A percentile compares a stretch with the other conserved stretches of the same genome.
Evolutionary conservation across 2,888 invertebrate genomes (phyloP).

Genomic region (Synergus umbraculus): DNA sequence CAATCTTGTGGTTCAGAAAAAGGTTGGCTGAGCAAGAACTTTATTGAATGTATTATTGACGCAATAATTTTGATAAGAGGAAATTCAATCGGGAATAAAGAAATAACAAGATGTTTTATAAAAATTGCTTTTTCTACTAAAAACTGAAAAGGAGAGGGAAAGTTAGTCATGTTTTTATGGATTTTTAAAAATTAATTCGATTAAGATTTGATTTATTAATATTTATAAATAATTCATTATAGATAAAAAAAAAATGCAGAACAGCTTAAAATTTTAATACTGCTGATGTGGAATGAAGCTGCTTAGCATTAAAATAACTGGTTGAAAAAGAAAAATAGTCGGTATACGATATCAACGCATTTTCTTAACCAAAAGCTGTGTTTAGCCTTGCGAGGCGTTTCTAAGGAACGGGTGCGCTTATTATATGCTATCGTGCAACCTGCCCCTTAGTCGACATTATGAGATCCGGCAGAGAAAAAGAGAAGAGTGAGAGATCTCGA

Average conservation of each 20-base stretch:
- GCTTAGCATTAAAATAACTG: constrained; percentile 31
- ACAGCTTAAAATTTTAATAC: neutral
- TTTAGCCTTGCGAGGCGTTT: constrained; percentile 32
- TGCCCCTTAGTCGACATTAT: constrained; percentile 40
- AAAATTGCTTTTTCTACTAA: neutral
- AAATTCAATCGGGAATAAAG: too few relatives aligned
- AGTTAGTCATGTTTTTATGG: neutral
- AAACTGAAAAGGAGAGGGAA: neutral
- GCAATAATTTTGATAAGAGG: too few relatives aligned
- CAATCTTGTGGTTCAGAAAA: neutral
- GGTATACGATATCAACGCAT: constrained; percentile 34
- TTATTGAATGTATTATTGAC: neutral
- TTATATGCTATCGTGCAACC: constrained; percentile 40
- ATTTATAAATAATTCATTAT: too few relatives aligned
- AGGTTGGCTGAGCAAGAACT: neutral
- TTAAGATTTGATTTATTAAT: too few relatives aligned
- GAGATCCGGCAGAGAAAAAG: constrained; percentile 30
- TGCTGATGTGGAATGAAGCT: constrained; percentile 20
- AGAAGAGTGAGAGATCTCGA: constrained; percentile 9
- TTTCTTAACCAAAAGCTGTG: constrained; percentile 37
- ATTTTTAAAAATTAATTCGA: neutral
- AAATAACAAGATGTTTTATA: too few relatives aligned
- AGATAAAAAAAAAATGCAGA: too few relatives aligned
- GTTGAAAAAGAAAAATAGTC: constrained; percentile 6
- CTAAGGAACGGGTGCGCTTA: constrained; percentile 41